Evolutionary conservation across 2,113 vertebrate genomes (phyloP).

Genomic region (Chloropsis hardwickii): DNA sequence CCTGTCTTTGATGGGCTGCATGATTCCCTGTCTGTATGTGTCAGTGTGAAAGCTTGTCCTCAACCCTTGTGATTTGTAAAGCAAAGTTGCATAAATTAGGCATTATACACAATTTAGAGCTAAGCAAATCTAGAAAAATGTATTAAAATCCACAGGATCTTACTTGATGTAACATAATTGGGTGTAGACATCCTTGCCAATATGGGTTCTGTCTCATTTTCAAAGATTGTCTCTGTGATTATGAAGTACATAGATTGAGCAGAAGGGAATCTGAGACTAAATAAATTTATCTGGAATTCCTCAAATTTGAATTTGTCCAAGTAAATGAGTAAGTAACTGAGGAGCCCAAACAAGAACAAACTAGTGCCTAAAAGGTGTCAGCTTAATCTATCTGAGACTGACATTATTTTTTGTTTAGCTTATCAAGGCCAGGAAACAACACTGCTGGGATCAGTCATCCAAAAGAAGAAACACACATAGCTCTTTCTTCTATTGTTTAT

Average conservation of each 20-base stretch:
- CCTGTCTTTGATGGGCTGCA: not conserved
- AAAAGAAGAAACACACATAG: not conserved
- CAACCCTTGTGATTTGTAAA: not conserved
- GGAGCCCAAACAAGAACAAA: not conserved
- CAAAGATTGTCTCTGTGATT: not conserved
- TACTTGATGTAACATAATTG: not conserved
- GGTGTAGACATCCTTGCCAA: not conserved
- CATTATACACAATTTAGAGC: not conserved
- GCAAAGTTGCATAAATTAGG: not conserved
- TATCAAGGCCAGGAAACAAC: not conserved
- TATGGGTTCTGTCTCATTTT: not conserved
- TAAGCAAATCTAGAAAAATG: not conserved
- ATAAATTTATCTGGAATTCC: not conserved
- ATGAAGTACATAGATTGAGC: not conserved
- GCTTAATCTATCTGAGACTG: not conserved
- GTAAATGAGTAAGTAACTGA: not conserved
- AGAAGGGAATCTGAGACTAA: not conserved
- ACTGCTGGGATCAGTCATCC: not conserved
- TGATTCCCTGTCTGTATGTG: not conserved
- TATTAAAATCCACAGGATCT: not conserved
- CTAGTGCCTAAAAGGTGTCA: not conserved
- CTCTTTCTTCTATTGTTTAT: not conserved
- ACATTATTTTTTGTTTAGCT: not conserved
- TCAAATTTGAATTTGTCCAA: not conserved
- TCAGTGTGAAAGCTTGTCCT: not conserved